These are phyloP conservation scores for Panonychus citri DNA, from an alignment of 1,140 invertebrate genomes.

Conservation along the genomic window DNA sequence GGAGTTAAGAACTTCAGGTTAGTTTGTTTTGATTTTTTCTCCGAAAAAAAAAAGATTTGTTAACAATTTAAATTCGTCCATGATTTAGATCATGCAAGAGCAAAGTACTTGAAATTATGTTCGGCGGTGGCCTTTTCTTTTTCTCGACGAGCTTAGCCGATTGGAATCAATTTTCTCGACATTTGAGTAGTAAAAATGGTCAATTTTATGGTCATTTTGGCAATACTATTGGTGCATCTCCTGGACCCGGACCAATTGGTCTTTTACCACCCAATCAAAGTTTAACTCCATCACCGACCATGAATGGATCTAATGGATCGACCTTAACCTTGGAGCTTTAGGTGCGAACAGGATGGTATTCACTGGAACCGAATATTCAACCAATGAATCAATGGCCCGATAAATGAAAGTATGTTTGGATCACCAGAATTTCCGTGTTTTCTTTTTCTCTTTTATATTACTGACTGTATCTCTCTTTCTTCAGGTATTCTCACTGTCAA, in stretches of 20 bases:
- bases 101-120: too few species aligned
- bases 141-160: slow-evolving; percentile 30
- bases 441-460: neutral
- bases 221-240: slow-evolving; percentile 30
- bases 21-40: too few species aligned
- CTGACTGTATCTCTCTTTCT: neutral
- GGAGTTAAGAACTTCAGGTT: too few species aligned
- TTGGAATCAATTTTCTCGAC: slow-evolving; percentile 45
- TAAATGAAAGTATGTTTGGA: slow-evolving; percentile 16
- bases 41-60: too few species aligned
- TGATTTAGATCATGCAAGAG: too few species aligned
- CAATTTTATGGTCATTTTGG: slow-evolving; percentile 37
- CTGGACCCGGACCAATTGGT: slow-evolving; percentile 34
- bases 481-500: slow-evolving; percentile 79
- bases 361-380: slow-evolving; percentile 60
- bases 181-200: slow-evolving; percentile 46
- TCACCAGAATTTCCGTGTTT: too few species aligned
- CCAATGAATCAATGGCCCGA: slow-evolving; percentile 35
- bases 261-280: slow-evolving; percentile 24
- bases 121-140: too few species aligned
- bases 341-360: slow-evolving; percentile 30
- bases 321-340: slow-evolving; percentile 16
- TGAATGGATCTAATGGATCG: slow-evolving; percentile 26
- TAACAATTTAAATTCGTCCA: too few species aligned
- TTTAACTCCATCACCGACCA: slow-evolving; percentile 44